Evolutionary conservation across 2,797 vertebrate species (phyloP).

Genomic region (Ispidina picta): DNA sequence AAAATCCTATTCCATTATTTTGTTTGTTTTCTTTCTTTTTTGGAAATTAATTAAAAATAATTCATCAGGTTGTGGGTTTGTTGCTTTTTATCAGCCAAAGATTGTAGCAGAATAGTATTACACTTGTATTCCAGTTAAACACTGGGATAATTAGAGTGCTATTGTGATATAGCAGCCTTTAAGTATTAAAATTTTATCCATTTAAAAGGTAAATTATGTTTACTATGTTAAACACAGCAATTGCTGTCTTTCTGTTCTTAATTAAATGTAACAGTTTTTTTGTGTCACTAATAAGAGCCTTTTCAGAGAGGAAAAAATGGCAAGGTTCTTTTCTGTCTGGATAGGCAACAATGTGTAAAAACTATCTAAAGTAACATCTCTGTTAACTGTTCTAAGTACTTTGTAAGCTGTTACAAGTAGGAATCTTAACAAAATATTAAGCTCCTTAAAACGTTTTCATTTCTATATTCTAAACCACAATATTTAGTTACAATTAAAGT

Average conservation of each 20-base stretch:
- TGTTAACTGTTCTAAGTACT: background rate
- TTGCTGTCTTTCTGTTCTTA: background rate
- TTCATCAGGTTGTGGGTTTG: too few species aligned
- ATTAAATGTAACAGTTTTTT: background rate
- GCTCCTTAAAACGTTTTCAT: background rate
- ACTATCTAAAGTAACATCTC: background rate
- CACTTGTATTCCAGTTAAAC: constrained; percentile 14
- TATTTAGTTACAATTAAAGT: background rate
- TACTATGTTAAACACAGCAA: background rate
- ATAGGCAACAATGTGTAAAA: background rate
- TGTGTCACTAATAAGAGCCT: background rate
- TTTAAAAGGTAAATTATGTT: constrained; percentile 16
- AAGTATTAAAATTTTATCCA: background rate
- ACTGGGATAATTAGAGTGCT: background rate
- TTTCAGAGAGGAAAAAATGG: background rate
- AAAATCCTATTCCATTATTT: background rate
- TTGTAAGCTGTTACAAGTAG: background rate
- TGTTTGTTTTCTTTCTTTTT: background rate
- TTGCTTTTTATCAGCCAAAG: background rate
- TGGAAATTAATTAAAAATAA: background rate
- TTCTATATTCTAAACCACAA: background rate
- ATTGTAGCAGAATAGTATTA: background rate
- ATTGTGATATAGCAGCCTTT: background rate
- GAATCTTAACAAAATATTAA: background rate
- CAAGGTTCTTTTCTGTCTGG: background rate